Evolutionary conservation across 2,113 vertebrate genomes (phyloP).

Genomic region (Lathamus discolor): DNA sequence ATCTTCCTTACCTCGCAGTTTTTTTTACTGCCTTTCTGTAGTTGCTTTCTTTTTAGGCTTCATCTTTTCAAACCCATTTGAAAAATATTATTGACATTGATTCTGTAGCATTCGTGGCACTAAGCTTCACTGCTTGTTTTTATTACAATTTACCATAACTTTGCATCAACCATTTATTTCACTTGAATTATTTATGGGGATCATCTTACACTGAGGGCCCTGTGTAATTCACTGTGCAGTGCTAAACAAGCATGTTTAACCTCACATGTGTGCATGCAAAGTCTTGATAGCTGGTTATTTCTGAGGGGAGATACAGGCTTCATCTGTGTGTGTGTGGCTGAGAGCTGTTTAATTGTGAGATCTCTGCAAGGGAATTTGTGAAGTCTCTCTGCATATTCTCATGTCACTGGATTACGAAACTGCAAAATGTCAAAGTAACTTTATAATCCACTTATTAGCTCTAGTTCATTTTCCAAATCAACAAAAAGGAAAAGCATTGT

Average conservation of each 20-base stretch:
- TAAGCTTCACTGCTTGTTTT: not conserved
- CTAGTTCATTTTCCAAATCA: not conserved
- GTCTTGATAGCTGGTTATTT: not conserved
- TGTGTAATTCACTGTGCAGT: rapidly evolving
- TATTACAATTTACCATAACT: not conserved
- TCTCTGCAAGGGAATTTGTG: not conserved
- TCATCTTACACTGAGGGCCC: not conserved
- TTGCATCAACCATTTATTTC: not conserved
- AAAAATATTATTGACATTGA: not conserved
- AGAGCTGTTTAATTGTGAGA: not conserved
- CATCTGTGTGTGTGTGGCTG: not conserved
- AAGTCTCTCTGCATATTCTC: not conserved
- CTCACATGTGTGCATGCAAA: not conserved
- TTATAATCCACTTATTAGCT: not conserved
- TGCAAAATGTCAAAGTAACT: not conserved
- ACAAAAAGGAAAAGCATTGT: not conserved
- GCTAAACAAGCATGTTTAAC: not conserved
- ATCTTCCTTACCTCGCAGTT: not conserved
- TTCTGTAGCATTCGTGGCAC: not conserved
- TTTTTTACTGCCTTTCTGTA: not conserved
- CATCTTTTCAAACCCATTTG: not conserved
- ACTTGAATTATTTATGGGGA: not conserved
- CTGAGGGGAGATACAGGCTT: not conserved
- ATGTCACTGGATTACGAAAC: not conserved
- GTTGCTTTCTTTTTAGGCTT: not conserved